Conservation (phyloP, 2,113 vertebrate genomes). For the Haemorhous mexicanus region DNA sequence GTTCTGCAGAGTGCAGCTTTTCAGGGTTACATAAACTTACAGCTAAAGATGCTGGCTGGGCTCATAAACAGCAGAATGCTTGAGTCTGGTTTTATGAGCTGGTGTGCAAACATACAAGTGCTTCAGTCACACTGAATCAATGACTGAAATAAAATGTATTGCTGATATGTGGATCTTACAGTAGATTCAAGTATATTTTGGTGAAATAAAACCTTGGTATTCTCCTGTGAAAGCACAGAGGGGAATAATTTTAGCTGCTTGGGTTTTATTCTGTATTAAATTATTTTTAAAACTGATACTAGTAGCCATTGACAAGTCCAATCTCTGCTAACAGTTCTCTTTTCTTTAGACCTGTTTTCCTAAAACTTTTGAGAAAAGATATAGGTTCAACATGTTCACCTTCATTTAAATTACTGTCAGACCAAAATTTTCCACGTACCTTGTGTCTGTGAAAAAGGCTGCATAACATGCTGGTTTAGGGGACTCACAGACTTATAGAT, state of each 20-base stretch:
- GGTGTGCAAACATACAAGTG: not conserved
- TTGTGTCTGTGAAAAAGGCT: not conserved
- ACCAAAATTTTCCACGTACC: not conserved
- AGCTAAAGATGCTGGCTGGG: not conserved
- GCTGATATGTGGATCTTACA: fast-evolving
- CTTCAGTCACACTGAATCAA: not conserved
- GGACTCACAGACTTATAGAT: not conserved
- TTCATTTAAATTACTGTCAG: not conserved
- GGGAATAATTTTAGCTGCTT: not conserved
- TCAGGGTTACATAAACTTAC: not conserved
- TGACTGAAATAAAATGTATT: not conserved
- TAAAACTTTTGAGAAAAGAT: not conserved
- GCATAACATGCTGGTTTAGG: not conserved
- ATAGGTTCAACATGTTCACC: not conserved
- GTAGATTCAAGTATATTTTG: not conserved
- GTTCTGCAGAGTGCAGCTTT: not conserved
- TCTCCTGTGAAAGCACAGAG: not conserved
- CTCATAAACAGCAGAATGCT: not conserved
- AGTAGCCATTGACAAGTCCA: not conserved
- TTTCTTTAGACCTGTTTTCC: not conserved
- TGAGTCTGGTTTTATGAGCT: not conserved
- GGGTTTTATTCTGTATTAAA: not conserved
- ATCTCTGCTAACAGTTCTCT: not conserved
- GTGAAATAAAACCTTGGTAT: not conserved
- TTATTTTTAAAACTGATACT: not conserved